Percentiles rank a stretch among this genome's conserved stretches.
Evolutionary conservation across 53 echinoderm and acorn worm species (phyloP).

Genomic region (Patiria pectinifera): DNA sequence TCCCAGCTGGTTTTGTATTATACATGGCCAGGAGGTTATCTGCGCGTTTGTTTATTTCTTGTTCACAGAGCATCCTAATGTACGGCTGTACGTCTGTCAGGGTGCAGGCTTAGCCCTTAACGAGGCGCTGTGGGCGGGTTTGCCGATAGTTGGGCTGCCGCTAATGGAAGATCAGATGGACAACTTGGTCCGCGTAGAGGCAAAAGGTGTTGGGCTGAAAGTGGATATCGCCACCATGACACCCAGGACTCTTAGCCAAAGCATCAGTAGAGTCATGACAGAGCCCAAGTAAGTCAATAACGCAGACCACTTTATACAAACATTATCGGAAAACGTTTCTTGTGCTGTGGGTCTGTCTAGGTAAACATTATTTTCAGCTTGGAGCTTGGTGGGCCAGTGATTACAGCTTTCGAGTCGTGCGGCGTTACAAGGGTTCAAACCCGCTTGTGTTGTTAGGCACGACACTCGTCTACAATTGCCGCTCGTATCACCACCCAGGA

Average conservation of each 20-base stretch:
- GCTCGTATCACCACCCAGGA: too few species aligned
- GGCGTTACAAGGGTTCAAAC: too few species aligned
- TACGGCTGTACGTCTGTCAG: neutral
- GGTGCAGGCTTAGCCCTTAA: neutral
- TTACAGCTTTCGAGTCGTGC: too few species aligned
- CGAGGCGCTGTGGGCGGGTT: conserved; percentile 17
- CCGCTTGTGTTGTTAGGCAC: too few species aligned
- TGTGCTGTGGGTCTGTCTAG: too few species aligned
- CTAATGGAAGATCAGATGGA: neutral
- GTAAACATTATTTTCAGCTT: too few species aligned
- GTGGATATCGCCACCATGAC: neutral
- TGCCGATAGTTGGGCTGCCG: conserved; percentile 32
- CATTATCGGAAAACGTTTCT: too few species aligned
- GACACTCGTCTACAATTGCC: too few species aligned
- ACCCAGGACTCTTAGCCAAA: neutral
- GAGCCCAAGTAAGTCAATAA: neutral
- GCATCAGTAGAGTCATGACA: neutral
- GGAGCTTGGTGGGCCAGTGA: too few species aligned
- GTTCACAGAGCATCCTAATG: neutral
- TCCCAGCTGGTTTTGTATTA: too few species aligned
- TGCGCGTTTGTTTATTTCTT: neutral
- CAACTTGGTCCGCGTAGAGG: too few species aligned
- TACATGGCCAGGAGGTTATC: neutral
- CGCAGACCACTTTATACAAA: too few species aligned
- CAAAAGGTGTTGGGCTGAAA: neutral